Evolutionary conservation across 2,797 vertebrate species (phyloP), one percentile per base, ranked within the genome.

Genomic region (Gymnoscopelus microlampas): DNA sequence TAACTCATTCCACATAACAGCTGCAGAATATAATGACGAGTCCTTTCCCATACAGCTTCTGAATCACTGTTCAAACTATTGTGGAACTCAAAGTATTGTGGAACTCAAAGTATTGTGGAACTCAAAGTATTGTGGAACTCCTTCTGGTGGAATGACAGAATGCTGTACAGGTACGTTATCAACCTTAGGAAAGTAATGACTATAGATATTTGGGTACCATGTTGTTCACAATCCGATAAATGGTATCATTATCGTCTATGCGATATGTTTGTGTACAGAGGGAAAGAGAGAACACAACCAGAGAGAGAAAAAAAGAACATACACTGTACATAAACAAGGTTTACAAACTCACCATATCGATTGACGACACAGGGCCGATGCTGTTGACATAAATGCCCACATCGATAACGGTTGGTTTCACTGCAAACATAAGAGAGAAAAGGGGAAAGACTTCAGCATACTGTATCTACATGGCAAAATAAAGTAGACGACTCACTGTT

Each of bases 371-470:
- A 0, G 97, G 97, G 65, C 97, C 97, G 70, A 99, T 99, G 93
- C 97, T 99, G 93, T 99, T 99, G 83, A 98, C 95, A 57, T 96
- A 99, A 83, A 98, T 98, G 83, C 97, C 97, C 82, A 98, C 97
- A 66, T 98, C 95, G 68, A 99, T 96, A 76, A 98, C 91, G 0
- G 97, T 99, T 3, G 97, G 96, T 90, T 97, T 97, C 87, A 96
- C 97, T 99, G 95, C 72, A 90, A 44, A 10, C 39, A 44, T 0
- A 44, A 79, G 92, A 71, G 48, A 81, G 89, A 85, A 90, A 83
- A 71, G 76, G 65, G 74, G 26, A 66, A 71, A 10, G 61, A 24
- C 80, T 69, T 39, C 35, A 39, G 35, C 35, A 39, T 39, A n/a
- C n/a, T n/a, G n/a, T 39, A 39, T 39, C 0, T 39, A 39, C 32